These are phyloP conservation scores for Caradrina kadenii DNA, from an alignment of 2,888 invertebrate genomes.

Conservation along the genomic window DNA sequence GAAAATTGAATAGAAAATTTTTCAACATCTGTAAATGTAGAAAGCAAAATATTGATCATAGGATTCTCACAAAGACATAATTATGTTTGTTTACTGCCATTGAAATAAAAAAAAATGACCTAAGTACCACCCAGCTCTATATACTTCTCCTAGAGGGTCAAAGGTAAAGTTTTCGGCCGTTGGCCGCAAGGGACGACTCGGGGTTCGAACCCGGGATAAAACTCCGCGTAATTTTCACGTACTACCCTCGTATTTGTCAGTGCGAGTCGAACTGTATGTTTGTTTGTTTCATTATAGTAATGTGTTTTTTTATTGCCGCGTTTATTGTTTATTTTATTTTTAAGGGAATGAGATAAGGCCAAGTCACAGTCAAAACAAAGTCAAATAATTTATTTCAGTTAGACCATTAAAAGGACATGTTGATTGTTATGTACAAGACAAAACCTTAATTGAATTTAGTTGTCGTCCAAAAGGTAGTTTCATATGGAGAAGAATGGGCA, in stretches of 20 bases:
- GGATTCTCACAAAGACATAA: too few species aligned
- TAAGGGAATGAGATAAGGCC: too few species aligned
- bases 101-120: not conserved
- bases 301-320: conserved; percentile 50
- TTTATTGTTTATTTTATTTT: conserved; percentile 22
- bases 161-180: conserved; percentile 87
- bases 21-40: too few species aligned
- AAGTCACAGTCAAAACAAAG: too few species aligned
- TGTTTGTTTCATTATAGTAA: conserved; percentile 59
- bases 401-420: too few species aligned
- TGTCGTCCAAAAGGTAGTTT: too few species aligned
- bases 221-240: conserved; percentile 89
- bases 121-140: conserved; percentile 69
- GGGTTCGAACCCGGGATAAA: conserved; percentile 86
- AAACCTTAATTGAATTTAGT: too few species aligned
- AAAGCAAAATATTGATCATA: too few species aligned
- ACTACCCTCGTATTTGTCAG: conserved; percentile 84
- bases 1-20: too few species aligned
- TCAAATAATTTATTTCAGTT: too few species aligned
- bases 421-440: too few species aligned
- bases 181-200: conserved; percentile 78
- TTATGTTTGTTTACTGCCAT: not conserved
- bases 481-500: too few species aligned
- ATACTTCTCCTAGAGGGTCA: conserved; percentile 80
- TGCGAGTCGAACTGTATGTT: conserved; percentile 55